Conservation (phyloP, 2,113 vertebrate genomes). For the Poicephalus meyeri region DNA sequence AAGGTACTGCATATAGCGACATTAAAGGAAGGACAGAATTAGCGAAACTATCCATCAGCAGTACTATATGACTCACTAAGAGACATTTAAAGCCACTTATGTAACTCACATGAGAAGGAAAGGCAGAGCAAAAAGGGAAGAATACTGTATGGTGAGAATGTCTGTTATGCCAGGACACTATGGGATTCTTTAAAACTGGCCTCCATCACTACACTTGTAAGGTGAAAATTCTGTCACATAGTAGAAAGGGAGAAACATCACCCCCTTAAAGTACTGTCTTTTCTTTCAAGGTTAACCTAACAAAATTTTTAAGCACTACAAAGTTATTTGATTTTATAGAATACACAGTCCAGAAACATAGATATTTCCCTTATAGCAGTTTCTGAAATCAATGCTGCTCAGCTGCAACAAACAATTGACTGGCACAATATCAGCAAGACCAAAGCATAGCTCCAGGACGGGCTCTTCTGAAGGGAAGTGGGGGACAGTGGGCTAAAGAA, state of each 20-base stretch:
- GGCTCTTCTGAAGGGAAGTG: background rate
- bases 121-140: background rate
- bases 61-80: background rate
- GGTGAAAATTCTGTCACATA: background rate
- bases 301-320: background rate
- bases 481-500: background rate
- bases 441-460: background rate
- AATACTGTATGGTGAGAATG: background rate
- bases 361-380: background rate
- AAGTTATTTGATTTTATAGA: background rate
- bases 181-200: background rate
- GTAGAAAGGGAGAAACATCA: background rate
- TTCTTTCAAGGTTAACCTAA: background rate
- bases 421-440: background rate
- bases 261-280: background rate
- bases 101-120: background rate
- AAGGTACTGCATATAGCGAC: background rate
- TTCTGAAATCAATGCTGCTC: background rate
- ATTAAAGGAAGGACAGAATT: background rate
- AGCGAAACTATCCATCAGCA: background rate
- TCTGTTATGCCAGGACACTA: background rate
- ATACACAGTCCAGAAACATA: background rate
- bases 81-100: slow-evolving; percentile 16
- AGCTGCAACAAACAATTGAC: background rate
- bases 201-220: accelerated